These are phyloP conservation scores for Okamejei kenojei DNA, from an alignment of 2,797 vertebrate genomes.

Conservation along the genomic window DNA sequence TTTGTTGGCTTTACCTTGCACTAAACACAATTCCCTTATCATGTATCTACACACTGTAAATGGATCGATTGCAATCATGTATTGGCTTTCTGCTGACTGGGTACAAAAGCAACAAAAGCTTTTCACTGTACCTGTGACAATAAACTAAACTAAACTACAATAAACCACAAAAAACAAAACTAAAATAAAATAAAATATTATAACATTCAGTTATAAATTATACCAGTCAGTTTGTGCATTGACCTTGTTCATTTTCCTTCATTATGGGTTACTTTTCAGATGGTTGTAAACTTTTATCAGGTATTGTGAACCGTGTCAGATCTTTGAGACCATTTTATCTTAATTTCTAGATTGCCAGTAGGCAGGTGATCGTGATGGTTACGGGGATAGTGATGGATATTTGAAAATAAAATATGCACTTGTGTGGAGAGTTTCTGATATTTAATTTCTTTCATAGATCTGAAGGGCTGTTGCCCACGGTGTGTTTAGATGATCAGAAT, in stretches of 20 bases:
- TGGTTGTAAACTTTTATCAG: background rate
- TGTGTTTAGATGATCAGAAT: background rate
- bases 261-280: background rate
- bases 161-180: no score
- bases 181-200: no score
- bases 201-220: background rate
- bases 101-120: no score
- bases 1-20: no score
- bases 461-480: background rate
- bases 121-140: no score
- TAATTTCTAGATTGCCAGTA: background rate
- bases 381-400: background rate
- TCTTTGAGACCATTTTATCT: background rate
- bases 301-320: background rate
- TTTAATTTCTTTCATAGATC: background rate
- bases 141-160: no score
- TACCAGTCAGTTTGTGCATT: background rate
- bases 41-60: no score
- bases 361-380: background rate
- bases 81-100: no score
- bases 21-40: no score
- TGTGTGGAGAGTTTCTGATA: background rate
- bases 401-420: background rate
- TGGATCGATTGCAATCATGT: no score
- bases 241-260: background rate